Conservation (phyloP, 2,113 vertebrate genomes). For the Argyrosomus japonicus region DNA sequence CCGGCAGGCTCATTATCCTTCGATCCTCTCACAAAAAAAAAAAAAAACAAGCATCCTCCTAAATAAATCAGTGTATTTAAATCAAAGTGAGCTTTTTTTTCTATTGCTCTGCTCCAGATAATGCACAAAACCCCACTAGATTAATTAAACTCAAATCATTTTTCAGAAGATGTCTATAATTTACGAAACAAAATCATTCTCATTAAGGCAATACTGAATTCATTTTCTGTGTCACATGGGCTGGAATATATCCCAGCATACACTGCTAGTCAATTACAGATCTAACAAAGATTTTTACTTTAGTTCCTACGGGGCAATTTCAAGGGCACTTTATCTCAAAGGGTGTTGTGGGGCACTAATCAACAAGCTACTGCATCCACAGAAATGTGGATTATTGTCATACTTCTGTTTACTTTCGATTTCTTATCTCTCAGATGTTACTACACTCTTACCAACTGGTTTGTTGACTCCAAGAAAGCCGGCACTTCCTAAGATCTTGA, state of each 20-base stretch:
- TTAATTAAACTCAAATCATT: constrained; percentile 19
- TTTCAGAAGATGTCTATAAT: not conserved
- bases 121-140: constrained; percentile 4
- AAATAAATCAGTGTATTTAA: constrained; percentile 22
- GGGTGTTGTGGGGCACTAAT: not conserved
- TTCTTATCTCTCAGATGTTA: not conserved
- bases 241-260: constrained; percentile 28
- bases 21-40: constrained; percentile 5
- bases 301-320: not conserved
- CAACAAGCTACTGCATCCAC: not conserved
- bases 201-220: not conserved
- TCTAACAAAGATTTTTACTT: not conserved
- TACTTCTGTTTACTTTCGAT: not conserved
- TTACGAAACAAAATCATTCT: not conserved
- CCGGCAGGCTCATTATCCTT: not conserved
- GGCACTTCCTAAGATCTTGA: constrained; percentile 87
- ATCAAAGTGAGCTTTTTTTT: constrained; percentile 21
- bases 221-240: not conserved
- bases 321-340: not conserved
- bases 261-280: constrained; percentile 9
- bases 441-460: constrained; percentile 80
- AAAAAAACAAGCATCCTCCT: not conserved
- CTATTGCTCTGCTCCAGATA: constrained; percentile 18
- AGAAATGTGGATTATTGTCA: not conserved
- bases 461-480: constrained; percentile 89